phyloP scores from a whole-genome alignment of 2,888 invertebrate genomes.

The Sipunculus nudus region DNA sequence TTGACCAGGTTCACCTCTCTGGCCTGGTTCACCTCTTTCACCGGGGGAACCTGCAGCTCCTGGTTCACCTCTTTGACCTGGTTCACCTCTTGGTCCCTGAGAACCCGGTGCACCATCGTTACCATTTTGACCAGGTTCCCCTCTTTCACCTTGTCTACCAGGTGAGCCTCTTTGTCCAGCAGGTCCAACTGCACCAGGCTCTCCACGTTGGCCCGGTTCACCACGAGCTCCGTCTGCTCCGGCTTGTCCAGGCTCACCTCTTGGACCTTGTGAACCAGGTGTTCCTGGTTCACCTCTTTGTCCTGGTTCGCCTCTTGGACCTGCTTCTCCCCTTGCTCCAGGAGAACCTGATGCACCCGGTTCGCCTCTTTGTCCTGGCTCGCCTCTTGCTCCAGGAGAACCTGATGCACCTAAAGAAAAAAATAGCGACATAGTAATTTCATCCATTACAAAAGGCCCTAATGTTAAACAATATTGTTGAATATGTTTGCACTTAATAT shows the following conservation, averaged over 20 bases:
- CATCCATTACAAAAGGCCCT: no score
- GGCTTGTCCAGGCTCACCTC: slow-evolving; percentile 27
- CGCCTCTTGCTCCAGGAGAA: no score
- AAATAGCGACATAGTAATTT: no score
- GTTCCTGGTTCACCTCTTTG: slow-evolving; percentile 24
- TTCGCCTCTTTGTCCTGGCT: no score
- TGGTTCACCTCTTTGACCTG: slow-evolving; percentile 49
- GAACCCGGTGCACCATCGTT: slow-evolving; percentile 44
- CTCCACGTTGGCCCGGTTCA: slow-evolving; percentile 30
- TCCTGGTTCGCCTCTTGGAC: slow-evolving; percentile 24
- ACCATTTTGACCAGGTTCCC: slow-evolving; percentile 29
- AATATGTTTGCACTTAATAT: no score
- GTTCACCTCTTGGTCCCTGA: slow-evolving; percentile 42
- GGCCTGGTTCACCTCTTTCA: slow-evolving; percentile 35
- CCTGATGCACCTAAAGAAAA: no score
- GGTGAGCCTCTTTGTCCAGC: slow-evolving; percentile 16
- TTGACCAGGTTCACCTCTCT: slow-evolving; percentile 32
- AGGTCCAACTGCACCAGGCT: slow-evolving; percentile 29
- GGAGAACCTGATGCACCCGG: no score
- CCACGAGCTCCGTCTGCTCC: slow-evolving; percentile 21
- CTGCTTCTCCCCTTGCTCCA: slow-evolving; percentile 6
- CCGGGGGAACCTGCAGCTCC: slow-evolving; percentile 49
- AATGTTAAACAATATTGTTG: no score
- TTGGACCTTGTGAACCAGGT: slow-evolving; percentile 30
- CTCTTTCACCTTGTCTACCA: slow-evolving; percentile 44